A percentile compares a stretch with the other conserved stretches of the same genome.
Evolutionary conservation across 2,797 vertebrate genomes (phyloP).

Genomic region (Centropyge bicolor): DNA sequence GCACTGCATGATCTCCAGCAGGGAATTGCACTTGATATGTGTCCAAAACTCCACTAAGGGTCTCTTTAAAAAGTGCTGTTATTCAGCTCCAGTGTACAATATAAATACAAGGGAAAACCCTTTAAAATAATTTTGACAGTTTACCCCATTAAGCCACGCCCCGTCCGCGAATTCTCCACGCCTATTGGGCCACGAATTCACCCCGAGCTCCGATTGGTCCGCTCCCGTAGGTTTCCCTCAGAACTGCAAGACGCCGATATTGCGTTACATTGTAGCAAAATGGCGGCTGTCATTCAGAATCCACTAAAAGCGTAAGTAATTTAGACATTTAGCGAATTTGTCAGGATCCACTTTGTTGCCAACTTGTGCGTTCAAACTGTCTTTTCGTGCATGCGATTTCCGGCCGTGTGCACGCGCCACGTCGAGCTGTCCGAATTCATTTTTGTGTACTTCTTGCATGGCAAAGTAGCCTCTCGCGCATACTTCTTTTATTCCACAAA

Average conservation of each 20-base stretch:
- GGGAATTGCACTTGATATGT: slow-evolving; percentile 9
- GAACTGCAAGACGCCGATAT: slow-evolving; percentile 98
- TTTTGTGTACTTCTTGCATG: slow-evolving; percentile 82
- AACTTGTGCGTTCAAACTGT: slow-evolving; percentile 47
- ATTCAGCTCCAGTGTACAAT: slow-evolving; percentile 75
- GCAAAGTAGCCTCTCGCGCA: slow-evolving; percentile 78
- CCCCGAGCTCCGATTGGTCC: slow-evolving; percentile 86
- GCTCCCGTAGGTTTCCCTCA: slow-evolving; percentile 93
- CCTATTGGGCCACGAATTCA: slow-evolving; percentile 89
- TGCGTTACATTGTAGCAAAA: slow-evolving; percentile 99
- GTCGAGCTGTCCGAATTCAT: slow-evolving; percentile 79
- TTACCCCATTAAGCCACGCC: slow-evolving; percentile 90
- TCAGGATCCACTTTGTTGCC: slow-evolving; percentile 71
- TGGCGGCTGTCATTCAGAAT: slow-evolving; percentile 99
- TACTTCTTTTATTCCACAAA: slow-evolving; percentile 76
- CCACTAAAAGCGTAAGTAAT: slow-evolving; percentile 99
- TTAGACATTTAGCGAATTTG: slow-evolving; percentile 77
- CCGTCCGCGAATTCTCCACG: slow-evolving; percentile 48
- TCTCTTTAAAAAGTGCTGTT: slow-evolving; percentile 75
- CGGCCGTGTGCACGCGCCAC: slow-evolving; percentile 60
- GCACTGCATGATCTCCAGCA: slow-evolving; percentile 12
- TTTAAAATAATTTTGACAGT: slow-evolving; percentile 98
- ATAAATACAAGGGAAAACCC: slow-evolving; percentile 94
- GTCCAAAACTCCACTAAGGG: slow-evolving; percentile 36
- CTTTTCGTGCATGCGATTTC: slow-evolving; percentile 53